These are phyloP conservation scores for Scolopax bukidnonensis DNA, from an alignment of 2,797 vertebrate genomes.

Conservation along the genomic window DNA sequence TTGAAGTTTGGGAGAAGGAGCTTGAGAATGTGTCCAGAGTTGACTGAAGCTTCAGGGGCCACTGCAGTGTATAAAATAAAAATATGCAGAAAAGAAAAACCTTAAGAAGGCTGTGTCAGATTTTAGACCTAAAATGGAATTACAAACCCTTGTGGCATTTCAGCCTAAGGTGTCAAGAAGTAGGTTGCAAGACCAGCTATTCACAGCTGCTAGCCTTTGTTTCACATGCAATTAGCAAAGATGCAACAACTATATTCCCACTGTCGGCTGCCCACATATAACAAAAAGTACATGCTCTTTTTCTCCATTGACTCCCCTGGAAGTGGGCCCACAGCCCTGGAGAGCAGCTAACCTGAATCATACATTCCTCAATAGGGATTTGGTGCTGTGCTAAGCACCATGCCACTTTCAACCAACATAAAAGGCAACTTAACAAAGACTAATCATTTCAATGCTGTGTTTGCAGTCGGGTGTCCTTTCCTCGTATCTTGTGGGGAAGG, in stretches of 20 bases:
- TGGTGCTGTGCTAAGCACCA: neutral
- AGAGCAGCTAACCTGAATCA: neutral
- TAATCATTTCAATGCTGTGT: neutral
- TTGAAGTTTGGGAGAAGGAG: neutral
- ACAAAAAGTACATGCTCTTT: neutral
- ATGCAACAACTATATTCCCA: neutral
- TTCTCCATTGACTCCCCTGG: neutral
- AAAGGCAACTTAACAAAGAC: neutral
- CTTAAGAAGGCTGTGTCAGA: neutral
- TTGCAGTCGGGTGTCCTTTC: neutral
- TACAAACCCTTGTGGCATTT: neutral
- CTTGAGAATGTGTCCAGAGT: neutral
- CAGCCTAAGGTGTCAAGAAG: neutral
- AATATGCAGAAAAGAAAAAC: neutral
- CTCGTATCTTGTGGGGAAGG: neutral
- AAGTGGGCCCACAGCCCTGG: neutral
- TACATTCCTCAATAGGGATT: neutral
- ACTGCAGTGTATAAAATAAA: neutral
- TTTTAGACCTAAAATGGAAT: neutral
- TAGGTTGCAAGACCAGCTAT: neutral
- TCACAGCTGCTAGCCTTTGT: neutral
- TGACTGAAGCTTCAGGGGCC: neutral
- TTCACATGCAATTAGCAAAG: neutral
- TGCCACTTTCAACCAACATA: neutral
- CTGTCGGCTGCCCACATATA: fast-evolving